A percentile compares a stretch with the other conserved stretches of the same genome.
phyloP scores from a whole-genome alignment of 2,113 vertebrate genomes.

The Prunella fulvescens region DNA sequence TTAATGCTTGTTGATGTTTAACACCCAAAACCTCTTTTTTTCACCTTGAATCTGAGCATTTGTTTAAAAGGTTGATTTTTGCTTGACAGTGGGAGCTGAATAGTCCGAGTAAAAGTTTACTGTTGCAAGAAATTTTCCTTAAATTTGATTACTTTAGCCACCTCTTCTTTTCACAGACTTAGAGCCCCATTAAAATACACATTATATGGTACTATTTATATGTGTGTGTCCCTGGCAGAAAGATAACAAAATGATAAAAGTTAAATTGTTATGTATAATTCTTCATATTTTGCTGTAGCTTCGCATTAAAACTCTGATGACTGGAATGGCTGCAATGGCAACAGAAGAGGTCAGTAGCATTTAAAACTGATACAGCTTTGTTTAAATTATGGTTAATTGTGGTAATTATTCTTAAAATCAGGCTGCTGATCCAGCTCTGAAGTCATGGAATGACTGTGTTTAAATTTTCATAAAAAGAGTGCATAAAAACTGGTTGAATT shows the following conservation, averaged over 20 bases:
- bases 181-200: neutral
- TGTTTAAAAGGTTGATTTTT: neutral
- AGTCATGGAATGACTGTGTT: neutral
- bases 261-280: neutral
- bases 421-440: neutral
- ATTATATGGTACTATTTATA: neutral
- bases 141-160: neutral
- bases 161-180: neutral
- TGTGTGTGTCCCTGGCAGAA: neutral
- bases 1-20: neutral
- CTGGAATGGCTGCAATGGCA: constrained; percentile 91
- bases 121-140: neutral
- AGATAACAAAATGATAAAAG: neutral
- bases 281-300: constrained; percentile 65
- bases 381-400: neutral
- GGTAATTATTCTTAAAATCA: neutral
- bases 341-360: constrained; percentile 83
- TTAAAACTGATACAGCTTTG: neutral
- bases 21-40: neutral
- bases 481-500: neutral
- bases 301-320: constrained; percentile 90
- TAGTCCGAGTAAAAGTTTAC: neutral
- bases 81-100: neutral
- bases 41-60: neutral
- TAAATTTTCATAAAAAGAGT: neutral